Evolutionary conservation across 1,140 invertebrate species (phyloP).

Genomic region (Scaptomyza pallida): DNA sequence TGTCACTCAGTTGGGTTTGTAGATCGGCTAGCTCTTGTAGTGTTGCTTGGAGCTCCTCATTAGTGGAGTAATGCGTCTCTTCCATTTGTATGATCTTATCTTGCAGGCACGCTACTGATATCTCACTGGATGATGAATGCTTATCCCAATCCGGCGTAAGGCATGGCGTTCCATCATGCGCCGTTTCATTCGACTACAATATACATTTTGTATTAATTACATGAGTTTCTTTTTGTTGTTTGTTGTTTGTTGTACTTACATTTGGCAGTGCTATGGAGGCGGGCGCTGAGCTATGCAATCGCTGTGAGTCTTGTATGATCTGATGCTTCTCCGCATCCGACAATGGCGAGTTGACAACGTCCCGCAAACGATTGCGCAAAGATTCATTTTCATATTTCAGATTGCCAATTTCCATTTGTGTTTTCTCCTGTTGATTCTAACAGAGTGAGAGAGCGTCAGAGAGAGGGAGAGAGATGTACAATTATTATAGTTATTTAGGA

Average conservation of each 20-base stretch:
- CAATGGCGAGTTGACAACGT: slow-evolving; percentile 90
- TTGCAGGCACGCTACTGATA: slow-evolving; percentile 95
- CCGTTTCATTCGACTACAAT: slow-evolving; percentile 51
- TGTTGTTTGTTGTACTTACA: slow-evolving; percentile 75
- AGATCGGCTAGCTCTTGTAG: slow-evolving; percentile 96
- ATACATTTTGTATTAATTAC: slow-evolving; percentile 18
- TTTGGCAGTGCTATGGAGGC: slow-evolving; percentile 87
- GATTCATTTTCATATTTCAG: slow-evolving; percentile 90
- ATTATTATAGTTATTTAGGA: slow-evolving; percentile 8
- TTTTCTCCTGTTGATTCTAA: slow-evolving; percentile 85
- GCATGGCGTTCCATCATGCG: slow-evolving; percentile 85
- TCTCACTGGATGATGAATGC: slow-evolving; percentile 93
- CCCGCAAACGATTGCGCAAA: slow-evolving; percentile 89
- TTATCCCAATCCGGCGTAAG: slow-evolving; percentile 93
- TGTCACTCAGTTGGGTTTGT: slow-evolving; percentile 92
- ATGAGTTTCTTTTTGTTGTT: too few species aligned
- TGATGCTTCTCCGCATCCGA: slow-evolving; percentile 93
- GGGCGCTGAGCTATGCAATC: slow-evolving; percentile 87
- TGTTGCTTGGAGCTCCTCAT: slow-evolving; percentile 97
- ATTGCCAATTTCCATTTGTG: slow-evolving; percentile 87
- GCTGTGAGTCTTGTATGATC: slow-evolving; percentile 88
- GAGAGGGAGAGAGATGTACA: slow-evolving; percentile 10
- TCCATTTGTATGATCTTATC: slow-evolving; percentile 93
- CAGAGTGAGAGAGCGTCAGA: slow-evolving; percentile 26
- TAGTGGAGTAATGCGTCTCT: slow-evolving; percentile 90